phyloP scores from a whole-genome alignment of 1,140 invertebrate genomes.

The Lordiphosa mommai region DNA sequence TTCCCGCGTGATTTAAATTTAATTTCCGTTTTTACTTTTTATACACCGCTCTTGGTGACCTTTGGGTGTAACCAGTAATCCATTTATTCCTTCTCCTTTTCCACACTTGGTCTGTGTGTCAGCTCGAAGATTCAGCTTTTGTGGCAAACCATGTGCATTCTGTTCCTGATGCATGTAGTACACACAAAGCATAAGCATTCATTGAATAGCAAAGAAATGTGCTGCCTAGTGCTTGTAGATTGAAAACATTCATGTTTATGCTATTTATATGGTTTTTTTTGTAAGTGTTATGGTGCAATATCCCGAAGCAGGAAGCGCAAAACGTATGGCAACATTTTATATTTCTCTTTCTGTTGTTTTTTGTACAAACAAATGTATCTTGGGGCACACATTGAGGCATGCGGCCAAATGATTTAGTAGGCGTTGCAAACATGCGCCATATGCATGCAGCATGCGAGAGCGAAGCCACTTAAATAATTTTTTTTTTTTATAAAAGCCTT shows the following conservation, averaged over 20 bases:
- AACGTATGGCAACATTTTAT: conserved; percentile 55
- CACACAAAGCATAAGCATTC: conserved; percentile 39
- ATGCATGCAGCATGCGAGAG: conserved; percentile 66
- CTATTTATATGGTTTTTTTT: conserved; percentile 26
- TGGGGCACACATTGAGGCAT: conserved; percentile 55
- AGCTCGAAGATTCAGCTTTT: no score
- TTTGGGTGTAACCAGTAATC: no score
- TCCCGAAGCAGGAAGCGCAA: conserved; percentile 61
- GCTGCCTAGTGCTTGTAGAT: conserved; percentile 13
- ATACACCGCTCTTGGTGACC: no score
- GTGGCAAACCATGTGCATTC: no score
- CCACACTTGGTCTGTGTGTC: no score
- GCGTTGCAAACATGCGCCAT: conserved; percentile 72
- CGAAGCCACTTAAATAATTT: conserved; percentile 64
- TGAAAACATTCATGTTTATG: conserved; percentile 6
- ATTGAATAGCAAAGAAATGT: conserved; percentile 23
- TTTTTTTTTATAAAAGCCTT: conserved; percentile 55
- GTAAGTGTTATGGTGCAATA: conserved; percentile 6
- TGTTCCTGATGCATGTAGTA: neutral
- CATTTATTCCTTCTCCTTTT: no score
- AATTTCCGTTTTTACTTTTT: no score
- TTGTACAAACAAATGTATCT: conserved; percentile 55
- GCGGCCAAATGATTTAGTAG: conserved; percentile 71
- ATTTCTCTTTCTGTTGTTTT: conserved; percentile 27
- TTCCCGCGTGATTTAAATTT: no score